Evolutionary conservation across 1,140 invertebrate species (phyloP).

Genomic region (Euwallacea fornicatus): DNA sequence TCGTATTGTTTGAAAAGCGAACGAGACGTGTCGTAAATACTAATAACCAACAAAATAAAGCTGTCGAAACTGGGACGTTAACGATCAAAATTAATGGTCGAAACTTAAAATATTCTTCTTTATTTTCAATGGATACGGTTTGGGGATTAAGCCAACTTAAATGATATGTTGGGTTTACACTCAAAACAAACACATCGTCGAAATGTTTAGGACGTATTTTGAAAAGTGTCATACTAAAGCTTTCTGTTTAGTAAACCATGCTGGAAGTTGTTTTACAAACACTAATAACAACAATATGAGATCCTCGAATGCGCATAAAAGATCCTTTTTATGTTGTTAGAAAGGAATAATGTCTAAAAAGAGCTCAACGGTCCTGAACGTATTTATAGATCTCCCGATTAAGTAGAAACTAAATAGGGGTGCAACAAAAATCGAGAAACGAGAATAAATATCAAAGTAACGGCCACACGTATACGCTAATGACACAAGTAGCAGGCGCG

Average conservation of each 20-base stretch:
- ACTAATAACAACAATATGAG: conserved; percentile 18
- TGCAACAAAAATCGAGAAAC: conserved; percentile 39
- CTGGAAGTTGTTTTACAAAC: conserved; percentile 48
- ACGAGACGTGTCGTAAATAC: conserved; percentile 27
- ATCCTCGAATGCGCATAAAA: neutral
- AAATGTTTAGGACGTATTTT: conserved; percentile 49
- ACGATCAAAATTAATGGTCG: conserved; percentile 34
- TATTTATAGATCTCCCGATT: conserved; percentile 23
- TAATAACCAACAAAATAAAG: conserved; percentile 40
- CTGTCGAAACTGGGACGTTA: conserved; percentile 39
- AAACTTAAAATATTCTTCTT: conserved; percentile 33
- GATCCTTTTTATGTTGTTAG: too few species aligned
- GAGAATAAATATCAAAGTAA: conserved; percentile 33
- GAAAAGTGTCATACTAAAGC: conserved; percentile 51
- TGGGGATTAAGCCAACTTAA: conserved; percentile 40
- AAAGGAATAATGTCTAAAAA: too few species aligned
- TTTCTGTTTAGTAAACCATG: conserved; percentile 50
- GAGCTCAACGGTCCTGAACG: neutral
- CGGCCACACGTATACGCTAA: conserved; percentile 39
- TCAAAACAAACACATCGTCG: conserved; percentile 47
- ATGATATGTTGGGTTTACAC: conserved; percentile 37
- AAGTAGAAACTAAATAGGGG: conserved; percentile 7
- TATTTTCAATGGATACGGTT: conserved; percentile 33
- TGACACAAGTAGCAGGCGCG: conserved; percentile 41
- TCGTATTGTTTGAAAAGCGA: too few species aligned